phyloP scores from a whole-genome alignment of 2,888 invertebrate species.

The Diplazon laetatorius region DNA sequence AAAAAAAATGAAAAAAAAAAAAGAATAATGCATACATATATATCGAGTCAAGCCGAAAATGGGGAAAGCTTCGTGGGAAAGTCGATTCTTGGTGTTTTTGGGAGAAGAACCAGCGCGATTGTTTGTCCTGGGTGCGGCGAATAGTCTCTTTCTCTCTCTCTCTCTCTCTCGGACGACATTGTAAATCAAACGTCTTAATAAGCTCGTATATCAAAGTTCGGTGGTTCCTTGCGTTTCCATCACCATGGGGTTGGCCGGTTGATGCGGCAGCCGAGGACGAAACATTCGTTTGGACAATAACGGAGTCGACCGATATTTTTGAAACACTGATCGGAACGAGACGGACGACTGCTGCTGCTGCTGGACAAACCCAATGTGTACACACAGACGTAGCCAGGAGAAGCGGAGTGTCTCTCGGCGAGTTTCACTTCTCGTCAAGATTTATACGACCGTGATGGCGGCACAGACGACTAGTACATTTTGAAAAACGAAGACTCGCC shows the following conservation, averaged over 20 bases:
- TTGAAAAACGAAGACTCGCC: constrained; percentile 2
- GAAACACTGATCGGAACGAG: constrained; percentile 68
- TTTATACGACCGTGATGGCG: constrained; percentile 64
- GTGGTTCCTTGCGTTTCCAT: constrained; percentile 30
- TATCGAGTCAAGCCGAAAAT: background rate
- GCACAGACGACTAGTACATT: constrained; percentile 23
- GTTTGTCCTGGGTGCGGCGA: constrained; percentile 26
- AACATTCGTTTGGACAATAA: constrained; percentile 67
- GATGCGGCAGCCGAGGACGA: constrained; percentile 11
- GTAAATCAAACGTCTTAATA: constrained; percentile 66
- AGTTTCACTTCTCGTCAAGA: constrained; percentile 74
- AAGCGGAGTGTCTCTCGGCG: constrained; percentile 57
- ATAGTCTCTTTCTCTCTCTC: no score
- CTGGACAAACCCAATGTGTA: constrained; percentile 32
- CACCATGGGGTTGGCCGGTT: constrained; percentile 40
- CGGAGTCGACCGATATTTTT: constrained; percentile 72
- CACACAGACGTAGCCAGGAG: constrained; percentile 20
- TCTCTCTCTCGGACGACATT: constrained; percentile 29
- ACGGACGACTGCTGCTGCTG: constrained; percentile 41
- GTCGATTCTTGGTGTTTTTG: constrained; percentile 37
- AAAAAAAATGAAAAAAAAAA: constrained; percentile 2
- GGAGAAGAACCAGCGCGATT: constrained; percentile 22
- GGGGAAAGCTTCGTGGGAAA: constrained; percentile 52
- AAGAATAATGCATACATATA: background rate
- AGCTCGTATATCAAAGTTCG: constrained; percentile 63